A percentile compares a stretch with the other conserved stretches of the same genome.
Evolutionary conservation across 2,797 vertebrate species (phyloP).

Genomic region (Pagetopsis macropterus): DNA sequence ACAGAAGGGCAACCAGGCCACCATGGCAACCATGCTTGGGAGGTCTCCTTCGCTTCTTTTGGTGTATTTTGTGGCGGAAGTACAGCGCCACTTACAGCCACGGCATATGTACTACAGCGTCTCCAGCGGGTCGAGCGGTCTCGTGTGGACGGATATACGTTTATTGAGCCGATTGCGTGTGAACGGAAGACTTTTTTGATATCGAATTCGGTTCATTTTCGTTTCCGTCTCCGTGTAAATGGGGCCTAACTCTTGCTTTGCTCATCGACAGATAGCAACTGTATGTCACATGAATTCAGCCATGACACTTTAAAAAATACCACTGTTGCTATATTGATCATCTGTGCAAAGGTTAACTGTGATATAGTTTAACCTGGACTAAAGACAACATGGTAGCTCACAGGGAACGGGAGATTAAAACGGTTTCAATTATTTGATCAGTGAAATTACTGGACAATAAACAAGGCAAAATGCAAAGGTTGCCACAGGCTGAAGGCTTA

Average conservation of each 20-base stretch:
- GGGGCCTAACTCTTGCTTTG: not conserved
- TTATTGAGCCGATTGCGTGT: too few relatives aligned
- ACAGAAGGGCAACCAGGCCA: too few relatives aligned
- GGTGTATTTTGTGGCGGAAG: too few relatives aligned
- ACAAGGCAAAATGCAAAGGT: slow-evolving; percentile 55
- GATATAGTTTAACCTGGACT: slow-evolving; percentile 24
- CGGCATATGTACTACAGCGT: too few relatives aligned
- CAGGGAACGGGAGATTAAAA: slow-evolving; percentile 21
- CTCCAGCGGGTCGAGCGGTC: too few relatives aligned
- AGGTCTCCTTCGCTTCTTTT: too few relatives aligned
- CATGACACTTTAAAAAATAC: slow-evolving; percentile 45
- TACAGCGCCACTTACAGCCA: too few relatives aligned
- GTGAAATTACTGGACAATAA: slow-evolving; percentile 55
- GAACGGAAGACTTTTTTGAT: too few relatives aligned
- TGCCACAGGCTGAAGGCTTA: slow-evolving; percentile 75
- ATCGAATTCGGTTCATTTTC: too few relatives aligned
- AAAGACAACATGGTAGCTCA: slow-evolving; percentile 26
- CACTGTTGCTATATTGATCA: slow-evolving; percentile 12
- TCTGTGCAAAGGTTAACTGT: slow-evolving; percentile 12
- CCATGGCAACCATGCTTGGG: too few relatives aligned
- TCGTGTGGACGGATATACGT: too few relatives aligned
- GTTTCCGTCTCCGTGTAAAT: too few relatives aligned
- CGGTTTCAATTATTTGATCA: slow-evolving; percentile 28
- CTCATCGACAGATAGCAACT: slow-evolving; percentile 20
- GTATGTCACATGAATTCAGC: slow-evolving; percentile 12